Conservation (phyloP, 2,113 vertebrate species). For the Nettapus auritus region DNA sequence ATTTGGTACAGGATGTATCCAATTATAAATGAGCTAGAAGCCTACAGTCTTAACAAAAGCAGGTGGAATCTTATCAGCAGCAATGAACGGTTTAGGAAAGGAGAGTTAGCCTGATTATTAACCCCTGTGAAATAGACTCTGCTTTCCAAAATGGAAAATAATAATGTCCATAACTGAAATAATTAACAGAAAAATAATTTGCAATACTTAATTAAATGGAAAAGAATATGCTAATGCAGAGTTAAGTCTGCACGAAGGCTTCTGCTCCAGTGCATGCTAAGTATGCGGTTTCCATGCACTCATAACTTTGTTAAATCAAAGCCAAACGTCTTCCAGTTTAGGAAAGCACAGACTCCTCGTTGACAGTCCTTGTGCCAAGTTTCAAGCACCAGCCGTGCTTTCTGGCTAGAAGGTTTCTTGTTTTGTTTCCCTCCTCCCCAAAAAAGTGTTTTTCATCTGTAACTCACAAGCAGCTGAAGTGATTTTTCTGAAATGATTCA, state of each 20-base stretch:
- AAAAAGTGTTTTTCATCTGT: neutral
- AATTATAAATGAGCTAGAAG: slow-evolving; percentile 62
- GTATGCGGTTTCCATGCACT: neutral
- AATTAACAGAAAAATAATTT: slow-evolving; percentile 71
- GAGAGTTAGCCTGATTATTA: slow-evolving; percentile 50
- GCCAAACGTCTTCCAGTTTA: slow-evolving; percentile 27
- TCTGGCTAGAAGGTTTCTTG: neutral
- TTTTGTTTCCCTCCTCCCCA: neutral
- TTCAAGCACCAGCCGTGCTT: neutral
- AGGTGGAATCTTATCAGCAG: slow-evolving; percentile 57
- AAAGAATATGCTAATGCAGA: slow-evolving; percentile 59
- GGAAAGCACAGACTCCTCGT: neutral
- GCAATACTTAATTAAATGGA: slow-evolving; percentile 62
- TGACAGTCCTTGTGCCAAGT: neutral
- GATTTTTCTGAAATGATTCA: slow-evolving; percentile 7
- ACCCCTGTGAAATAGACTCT: slow-evolving; percentile 57
- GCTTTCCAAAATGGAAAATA: slow-evolving; percentile 56
- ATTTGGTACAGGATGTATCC: slow-evolving; percentile 61
- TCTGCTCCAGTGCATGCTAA: slow-evolving; percentile 22
- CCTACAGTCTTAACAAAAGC: slow-evolving; percentile 55
- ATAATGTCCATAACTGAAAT: slow-evolving; percentile 64
- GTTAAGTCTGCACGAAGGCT: slow-evolving; percentile 27
- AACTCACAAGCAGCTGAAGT: neutral
- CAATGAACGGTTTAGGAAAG: slow-evolving; percentile 28
- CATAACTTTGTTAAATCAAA: slow-evolving; percentile 41